Percentiles rank a stretch among this genome's conserved stretches.
Evolutionary conservation across 2,888 invertebrate genomes (phyloP).

Genomic region (Athetis lepigone): DNA sequence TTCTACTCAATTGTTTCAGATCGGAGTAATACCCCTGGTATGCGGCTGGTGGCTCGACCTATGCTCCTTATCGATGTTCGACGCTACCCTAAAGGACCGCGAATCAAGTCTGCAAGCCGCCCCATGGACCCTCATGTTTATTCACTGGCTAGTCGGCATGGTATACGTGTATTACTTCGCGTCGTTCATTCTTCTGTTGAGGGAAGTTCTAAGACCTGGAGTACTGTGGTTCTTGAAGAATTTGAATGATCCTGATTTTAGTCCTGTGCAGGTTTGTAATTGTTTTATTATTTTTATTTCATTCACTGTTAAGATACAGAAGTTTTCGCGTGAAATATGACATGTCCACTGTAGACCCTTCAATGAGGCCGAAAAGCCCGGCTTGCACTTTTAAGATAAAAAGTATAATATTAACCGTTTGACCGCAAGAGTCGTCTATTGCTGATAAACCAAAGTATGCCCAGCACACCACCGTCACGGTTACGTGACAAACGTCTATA

Average conservation of each 20-base stretch:
- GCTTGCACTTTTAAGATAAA: too few relatives aligned
- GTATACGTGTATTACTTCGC: slow-evolving; percentile 99
- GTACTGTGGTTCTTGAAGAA: slow-evolving; percentile 99
- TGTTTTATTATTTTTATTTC: too few relatives aligned
- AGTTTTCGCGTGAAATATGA: too few relatives aligned
- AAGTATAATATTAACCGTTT: too few relatives aligned
- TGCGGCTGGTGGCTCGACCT: slow-evolving; percentile 99
- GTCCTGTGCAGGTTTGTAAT: slow-evolving; percentile 96
- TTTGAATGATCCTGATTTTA: slow-evolving; percentile 99
- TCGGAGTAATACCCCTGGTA: slow-evolving; percentile 98
- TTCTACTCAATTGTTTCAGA: slow-evolving; percentile 77
- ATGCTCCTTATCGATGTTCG: slow-evolving; percentile 98
- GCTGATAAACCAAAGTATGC: too few relatives aligned
- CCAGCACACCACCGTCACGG: too few relatives aligned
- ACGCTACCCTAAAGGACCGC: slow-evolving; percentile 96
- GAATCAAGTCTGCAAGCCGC: slow-evolving; percentile 96
- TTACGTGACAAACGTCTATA: too few relatives aligned
- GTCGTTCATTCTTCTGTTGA: slow-evolving; percentile 97
- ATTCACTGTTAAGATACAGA: too few relatives aligned
- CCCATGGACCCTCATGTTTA: slow-evolving; percentile 99
- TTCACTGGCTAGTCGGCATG: slow-evolving; percentile 99
- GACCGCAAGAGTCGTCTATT: too few relatives aligned
- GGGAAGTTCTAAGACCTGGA: slow-evolving; percentile 98
- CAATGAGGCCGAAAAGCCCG: too few relatives aligned
- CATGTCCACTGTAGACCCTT: too few relatives aligned